Evolutionary conservation across 2,113 vertebrate species (phyloP), one percentile per base, ranked within the genome.

Genomic region (Tyto alba): DNA sequence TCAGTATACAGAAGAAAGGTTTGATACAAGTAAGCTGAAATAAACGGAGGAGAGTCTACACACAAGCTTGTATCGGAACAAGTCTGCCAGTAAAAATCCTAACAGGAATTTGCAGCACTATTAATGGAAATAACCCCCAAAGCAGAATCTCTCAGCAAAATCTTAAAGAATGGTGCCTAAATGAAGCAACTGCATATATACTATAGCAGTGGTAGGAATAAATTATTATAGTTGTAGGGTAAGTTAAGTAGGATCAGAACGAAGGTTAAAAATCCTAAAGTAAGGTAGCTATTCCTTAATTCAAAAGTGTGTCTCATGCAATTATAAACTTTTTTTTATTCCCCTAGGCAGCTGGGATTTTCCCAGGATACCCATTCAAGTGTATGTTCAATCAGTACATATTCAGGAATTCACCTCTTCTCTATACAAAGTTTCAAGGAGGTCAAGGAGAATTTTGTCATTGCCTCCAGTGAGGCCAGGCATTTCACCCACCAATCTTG

Each of bases 371-470:
- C 67, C 85, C 89, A 96, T 96, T 97, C 95, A 97, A 95, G 93
- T 96, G 93, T 93, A 96, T 64, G 89, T 68, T 96, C 95, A 97
- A 97, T 97, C 94, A 91, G 94, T 62, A 95, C 93, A 96, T 95
- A 91, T 94, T 97, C 94, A 96, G 95, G 95, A 96, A 96, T 97
- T 96, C 95, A 96, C 95, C 94, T 90, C 96, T 96, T 95, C 80
- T 92, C 95, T 96, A 97, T 96, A 96, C 95, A 97, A 87, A 93
- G 95, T 96, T 95, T 96, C 93, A 94, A 97, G 89, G 91, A 96
- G 94, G 96, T 97, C 95, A 97, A 96, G 93, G 95, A 95, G 92
- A 96, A 95, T 96, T 96, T 95, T 96, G 96, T 87, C 95, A 89
- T 90, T 93, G 87, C 92, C 80, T 95, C 71, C 86, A 96, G 62